Evolutionary conservation across 2,888 invertebrate species (phyloP).

Genomic region (Eristalis arbustorum): DNA sequence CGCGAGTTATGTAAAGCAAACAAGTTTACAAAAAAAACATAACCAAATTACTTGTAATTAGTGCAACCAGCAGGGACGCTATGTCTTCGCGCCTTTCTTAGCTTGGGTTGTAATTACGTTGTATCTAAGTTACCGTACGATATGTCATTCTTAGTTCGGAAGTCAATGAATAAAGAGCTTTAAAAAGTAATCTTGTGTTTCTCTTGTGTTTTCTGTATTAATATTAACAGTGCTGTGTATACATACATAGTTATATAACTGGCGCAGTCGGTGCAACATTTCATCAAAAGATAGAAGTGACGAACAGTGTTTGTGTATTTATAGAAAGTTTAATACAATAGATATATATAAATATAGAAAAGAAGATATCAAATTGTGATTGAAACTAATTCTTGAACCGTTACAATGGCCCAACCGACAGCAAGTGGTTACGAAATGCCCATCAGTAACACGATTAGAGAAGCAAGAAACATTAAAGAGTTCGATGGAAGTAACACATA

Average conservation of each 20-base stretch:
- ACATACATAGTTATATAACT: background rate
- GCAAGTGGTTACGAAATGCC: slow-evolving; percentile 4
- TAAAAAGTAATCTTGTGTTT: background rate
- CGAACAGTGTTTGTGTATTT: background rate
- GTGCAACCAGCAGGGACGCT: background rate
- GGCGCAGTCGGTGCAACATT: background rate
- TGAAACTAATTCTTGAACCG: background rate
- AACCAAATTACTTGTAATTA: background rate
- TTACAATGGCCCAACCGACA: slow-evolving; percentile 9
- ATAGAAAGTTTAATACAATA: too few species aligned
- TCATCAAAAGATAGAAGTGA: too few species aligned
- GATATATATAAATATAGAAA: too few species aligned
- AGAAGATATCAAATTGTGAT: too few species aligned
- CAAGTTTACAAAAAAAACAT: background rate
- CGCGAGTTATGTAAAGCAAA: background rate
- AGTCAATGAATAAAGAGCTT: background rate
- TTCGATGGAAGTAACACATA: background rate
- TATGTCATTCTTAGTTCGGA: too few species aligned
- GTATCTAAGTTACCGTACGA: too few species aligned
- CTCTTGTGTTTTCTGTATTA: too few species aligned
- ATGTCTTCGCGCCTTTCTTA: background rate
- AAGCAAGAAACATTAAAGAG: background rate
- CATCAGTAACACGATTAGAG: background rate
- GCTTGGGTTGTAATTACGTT: background rate
- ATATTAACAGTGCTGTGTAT: too few species aligned